Percentiles rank a stretch among this genome's conserved stretches.
Evolutionary conservation across 2,888 invertebrate species (phyloP).

Genomic region (Capitulum mitella): DNA sequence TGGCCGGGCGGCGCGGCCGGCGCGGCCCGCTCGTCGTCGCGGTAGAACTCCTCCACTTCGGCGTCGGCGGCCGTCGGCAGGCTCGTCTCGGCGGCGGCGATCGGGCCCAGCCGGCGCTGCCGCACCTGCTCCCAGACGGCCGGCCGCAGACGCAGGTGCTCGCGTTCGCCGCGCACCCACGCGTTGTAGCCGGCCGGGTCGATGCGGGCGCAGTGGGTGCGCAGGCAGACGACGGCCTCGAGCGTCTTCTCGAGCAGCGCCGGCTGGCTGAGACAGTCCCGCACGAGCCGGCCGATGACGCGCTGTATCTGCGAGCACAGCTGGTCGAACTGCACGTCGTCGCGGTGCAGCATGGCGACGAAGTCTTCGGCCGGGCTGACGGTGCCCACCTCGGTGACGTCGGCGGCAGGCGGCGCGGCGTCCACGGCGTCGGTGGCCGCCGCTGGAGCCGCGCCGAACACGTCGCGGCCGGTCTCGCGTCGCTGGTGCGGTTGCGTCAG

Average conservation of each 20-base stretch:
- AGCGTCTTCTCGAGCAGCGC: not conserved
- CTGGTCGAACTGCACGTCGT: conserved; percentile 30
- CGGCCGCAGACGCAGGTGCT: not conserved
- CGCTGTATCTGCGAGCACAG: conserved; percentile 11
- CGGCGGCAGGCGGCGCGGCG: conserved; percentile 36
- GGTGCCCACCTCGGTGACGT: conserved; percentile 50
- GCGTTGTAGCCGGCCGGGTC: not conserved
- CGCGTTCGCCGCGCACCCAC: not conserved
- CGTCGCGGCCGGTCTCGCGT: conserved; percentile 27
- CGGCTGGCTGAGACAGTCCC: not conserved
- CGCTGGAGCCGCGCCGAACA: conserved; percentile 23
- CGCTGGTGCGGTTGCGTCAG: not conserved
- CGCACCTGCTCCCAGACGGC: not conserved
- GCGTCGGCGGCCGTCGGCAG: not conserved
- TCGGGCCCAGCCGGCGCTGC: not conserved
- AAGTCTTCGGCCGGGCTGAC: conserved; percentile 57
- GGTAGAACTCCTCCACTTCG: not conserved
- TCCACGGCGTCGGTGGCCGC: conserved; percentile 35
- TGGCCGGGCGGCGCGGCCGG: not conserved
- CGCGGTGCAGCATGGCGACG: conserved; percentile 46
- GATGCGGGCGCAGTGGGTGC: not conserved
- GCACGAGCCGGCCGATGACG: not conserved
- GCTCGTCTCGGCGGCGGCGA: not conserved
- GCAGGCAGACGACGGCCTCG: not conserved
- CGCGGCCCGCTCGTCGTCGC: not conserved